phyloP scores from a whole-genome alignment of 2,888 invertebrate genomes.

The Exephanes ischioxanthus region DNA sequence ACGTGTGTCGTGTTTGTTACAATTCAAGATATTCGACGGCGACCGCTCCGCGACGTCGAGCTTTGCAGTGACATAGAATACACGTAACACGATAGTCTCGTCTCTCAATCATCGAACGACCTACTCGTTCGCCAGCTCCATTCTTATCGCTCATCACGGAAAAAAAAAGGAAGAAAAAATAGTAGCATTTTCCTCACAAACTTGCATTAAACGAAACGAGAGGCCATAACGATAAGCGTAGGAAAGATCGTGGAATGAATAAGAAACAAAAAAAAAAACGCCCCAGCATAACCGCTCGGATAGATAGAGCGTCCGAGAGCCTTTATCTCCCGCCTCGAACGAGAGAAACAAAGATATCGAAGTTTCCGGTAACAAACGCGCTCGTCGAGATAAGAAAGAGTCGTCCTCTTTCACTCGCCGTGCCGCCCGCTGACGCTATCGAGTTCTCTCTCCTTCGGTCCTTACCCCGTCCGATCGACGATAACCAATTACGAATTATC shows the following conservation, averaged over 20 bases:
- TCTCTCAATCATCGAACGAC: conserved; percentile 46
- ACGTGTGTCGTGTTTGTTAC: conserved; percentile 61
- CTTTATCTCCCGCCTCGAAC: conserved; percentile 64
- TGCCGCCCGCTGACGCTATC: conserved; percentile 25
- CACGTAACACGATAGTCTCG: conserved; percentile 39
- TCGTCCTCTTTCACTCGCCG: conserved; percentile 59
- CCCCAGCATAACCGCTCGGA: conserved; percentile 20
- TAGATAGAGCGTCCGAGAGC: conserved; percentile 45
- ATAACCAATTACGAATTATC: conserved; percentile 2
- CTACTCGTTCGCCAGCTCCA: not conserved
- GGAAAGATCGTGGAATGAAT: conserved; percentile 27
- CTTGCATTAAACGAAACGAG: conserved; percentile 19
- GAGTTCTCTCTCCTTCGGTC: not conserved
- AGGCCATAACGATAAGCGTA: conserved; percentile 11
- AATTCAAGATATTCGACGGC: conserved; percentile 44
- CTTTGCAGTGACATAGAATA: conserved; percentile 34
- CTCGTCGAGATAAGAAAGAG: conserved; percentile 66
- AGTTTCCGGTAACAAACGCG: conserved; percentile 77
- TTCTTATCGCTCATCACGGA: conserved; percentile 51
- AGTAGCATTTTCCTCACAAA: conserved; percentile 46
- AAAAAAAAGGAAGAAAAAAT: conserved; percentile 26
- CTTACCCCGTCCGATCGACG: conserved; percentile 1
- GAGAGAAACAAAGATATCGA: conserved; percentile 76
- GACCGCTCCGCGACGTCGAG: not conserved
- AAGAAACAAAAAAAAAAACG: conserved; percentile 14